phyloP scores from a whole-genome alignment of 2,888 invertebrate species.

The Dorcus parallelipipedus region DNA sequence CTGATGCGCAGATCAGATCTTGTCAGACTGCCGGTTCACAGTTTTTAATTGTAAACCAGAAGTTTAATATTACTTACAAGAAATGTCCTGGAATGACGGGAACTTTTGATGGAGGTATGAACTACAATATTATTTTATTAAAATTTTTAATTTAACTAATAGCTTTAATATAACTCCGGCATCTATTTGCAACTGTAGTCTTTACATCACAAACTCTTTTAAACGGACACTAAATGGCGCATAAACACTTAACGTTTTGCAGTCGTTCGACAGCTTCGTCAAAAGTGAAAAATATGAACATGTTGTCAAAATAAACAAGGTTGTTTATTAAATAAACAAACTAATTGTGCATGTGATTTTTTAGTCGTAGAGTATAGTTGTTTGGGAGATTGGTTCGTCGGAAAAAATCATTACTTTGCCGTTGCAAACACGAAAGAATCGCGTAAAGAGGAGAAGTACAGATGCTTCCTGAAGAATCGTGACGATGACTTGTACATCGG shows the following conservation, averaged over 20 bases:
- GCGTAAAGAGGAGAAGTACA: conserved; percentile 88
- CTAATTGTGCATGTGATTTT: not conserved
- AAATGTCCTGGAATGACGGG: conserved; percentile 87
- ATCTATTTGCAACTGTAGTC: not conserved
- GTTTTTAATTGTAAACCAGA: conserved; percentile 93
- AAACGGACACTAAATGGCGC: too few relatives aligned
- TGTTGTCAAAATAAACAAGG: too few relatives aligned
- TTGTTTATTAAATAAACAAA: too few relatives aligned
- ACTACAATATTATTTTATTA: not conserved
- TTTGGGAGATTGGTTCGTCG: conserved; percentile 92
- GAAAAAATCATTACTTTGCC: conserved; percentile 94
- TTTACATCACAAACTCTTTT: too few relatives aligned
- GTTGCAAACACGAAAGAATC: conserved; percentile 97
- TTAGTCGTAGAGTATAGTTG: conserved; percentile 86
- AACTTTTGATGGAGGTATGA: conserved; percentile 75
- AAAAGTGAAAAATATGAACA: too few relatives aligned
- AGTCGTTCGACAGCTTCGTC: too few relatives aligned
- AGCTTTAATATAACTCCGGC: too few relatives aligned
- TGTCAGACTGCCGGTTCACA: conserved; percentile 96
- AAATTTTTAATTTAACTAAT: not conserved
- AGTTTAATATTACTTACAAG: conserved; percentile 92
- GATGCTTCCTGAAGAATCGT: conserved; percentile 91
- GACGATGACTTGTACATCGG: conserved; percentile 91
- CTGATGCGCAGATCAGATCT: conserved; percentile 85
- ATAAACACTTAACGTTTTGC: too few relatives aligned